A percentile compares a stretch with the other conserved stretches of the same genome.
Evolutionary conservation across 2,797 vertebrate species (phyloP).

Genomic region (Chlorospingus semifuscus): DNA sequence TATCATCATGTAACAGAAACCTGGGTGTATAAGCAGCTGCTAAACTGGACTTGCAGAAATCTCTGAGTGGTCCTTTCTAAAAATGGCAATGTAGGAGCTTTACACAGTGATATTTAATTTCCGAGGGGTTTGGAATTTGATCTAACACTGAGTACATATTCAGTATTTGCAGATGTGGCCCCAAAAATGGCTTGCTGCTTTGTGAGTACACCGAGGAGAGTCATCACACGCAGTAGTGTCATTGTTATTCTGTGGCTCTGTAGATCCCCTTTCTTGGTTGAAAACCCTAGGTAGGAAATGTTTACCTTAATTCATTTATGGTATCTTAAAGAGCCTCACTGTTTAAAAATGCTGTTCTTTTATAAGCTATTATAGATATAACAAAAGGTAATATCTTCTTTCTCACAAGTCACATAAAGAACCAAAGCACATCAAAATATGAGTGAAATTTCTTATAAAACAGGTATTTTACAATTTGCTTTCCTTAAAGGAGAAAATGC

Average conservation of each 20-base stretch:
- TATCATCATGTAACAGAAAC: background rate
- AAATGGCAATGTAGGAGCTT: background rate
- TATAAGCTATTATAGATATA: background rate
- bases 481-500: background rate
- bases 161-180: background rate
- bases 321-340: background rate
- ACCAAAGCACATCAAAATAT: background rate
- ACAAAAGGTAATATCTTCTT: background rate
- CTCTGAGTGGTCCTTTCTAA: background rate
- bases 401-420: background rate
- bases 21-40: background rate
- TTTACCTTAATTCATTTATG: background rate
- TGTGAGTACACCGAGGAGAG: background rate
- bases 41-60: background rate
- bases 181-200: background rate
- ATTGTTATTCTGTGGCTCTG: background rate
- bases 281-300: background rate
- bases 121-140: background rate
- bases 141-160: background rate
- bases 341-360: constrained; percentile 58
- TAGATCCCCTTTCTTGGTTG: background rate
- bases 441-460: constrained; percentile 16
- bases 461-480: background rate
- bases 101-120: background rate
- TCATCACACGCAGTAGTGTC: background rate